Percentiles rank a stretch among this genome's conserved stretches.
phyloP scores from a whole-genome alignment of 2,797 vertebrate genomes.

The Gymnodraco acuticeps region DNA sequence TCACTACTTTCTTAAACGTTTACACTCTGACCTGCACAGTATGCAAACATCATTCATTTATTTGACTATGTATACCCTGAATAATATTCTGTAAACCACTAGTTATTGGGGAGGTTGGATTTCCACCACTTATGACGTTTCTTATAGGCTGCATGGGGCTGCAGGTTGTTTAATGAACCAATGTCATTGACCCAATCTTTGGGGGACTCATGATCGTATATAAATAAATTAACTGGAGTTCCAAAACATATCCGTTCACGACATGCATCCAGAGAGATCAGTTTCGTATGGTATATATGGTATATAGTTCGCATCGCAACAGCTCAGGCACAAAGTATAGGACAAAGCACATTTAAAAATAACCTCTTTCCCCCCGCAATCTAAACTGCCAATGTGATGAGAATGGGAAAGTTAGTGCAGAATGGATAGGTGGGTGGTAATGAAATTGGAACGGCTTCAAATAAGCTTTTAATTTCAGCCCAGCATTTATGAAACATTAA shows the following conservation, averaged over 20 bases:
- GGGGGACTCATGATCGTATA: conserved; percentile 50
- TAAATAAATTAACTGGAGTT: conserved; percentile 58
- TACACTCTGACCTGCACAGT: conserved; percentile 28
- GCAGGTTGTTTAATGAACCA: conserved; percentile 47
- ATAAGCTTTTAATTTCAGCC: conserved; percentile 84
- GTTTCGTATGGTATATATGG: conserved; percentile 41
- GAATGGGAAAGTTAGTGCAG: conserved; percentile 65
- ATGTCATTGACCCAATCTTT: conserved; percentile 58
- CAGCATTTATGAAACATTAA: conserved; percentile 86
- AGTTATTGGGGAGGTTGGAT: conserved; percentile 45
- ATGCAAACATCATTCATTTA: conserved; percentile 28
- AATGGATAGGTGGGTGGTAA: conserved; percentile 81
- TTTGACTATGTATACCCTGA: conserved; percentile 18
- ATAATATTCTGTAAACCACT: conserved; percentile 38
- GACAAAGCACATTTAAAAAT: conserved; percentile 56
- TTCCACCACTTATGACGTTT: conserved; percentile 59
- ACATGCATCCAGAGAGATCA: conserved; percentile 27
- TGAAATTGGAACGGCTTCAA: conserved; percentile 82
- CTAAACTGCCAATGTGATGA: conserved; percentile 58
- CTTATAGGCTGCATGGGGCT: conserved; percentile 21
- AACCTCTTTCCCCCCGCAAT: conserved; percentile 43
- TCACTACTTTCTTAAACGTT: conserved; percentile 2
- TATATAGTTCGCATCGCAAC: conserved; percentile 33
- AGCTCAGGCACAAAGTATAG: conserved; percentile 26
- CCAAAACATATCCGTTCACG: conserved; percentile 44